Percentiles rank a stretch among this genome's conserved stretches.
phyloP scores from a whole-genome alignment of 2,113 vertebrate genomes.

The Phaethon lepturus region DNA sequence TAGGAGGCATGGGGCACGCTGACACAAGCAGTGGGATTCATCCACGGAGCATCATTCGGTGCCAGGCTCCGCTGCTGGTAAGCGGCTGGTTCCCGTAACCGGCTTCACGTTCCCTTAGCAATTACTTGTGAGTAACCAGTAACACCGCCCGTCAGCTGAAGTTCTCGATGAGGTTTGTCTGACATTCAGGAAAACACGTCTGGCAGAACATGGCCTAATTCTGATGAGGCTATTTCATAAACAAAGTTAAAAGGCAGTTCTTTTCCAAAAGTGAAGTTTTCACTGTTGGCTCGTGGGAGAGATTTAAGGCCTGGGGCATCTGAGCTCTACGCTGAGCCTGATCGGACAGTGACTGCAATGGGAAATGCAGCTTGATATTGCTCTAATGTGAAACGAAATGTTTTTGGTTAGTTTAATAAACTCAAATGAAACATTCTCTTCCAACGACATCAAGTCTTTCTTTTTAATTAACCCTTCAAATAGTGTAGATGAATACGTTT shows the following conservation, averaged over 20 bases:
- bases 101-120: not conserved
- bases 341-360: not conserved
- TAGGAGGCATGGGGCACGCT: fast-evolving
- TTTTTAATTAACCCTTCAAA: not conserved
- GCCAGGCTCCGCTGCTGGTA: not conserved
- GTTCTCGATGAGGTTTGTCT: not conserved
- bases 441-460: not conserved
- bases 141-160: not conserved
- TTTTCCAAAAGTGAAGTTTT: not conserved
- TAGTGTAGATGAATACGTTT: not conserved
- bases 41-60: fast-evolving
- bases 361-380: not conserved
- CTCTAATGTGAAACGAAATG: not conserved
- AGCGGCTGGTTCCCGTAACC: not conserved
- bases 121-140: slow-evolving; percentile 14
- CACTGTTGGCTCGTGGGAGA: not conserved
- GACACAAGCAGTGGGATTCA: not conserved
- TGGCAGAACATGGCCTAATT: not conserved
- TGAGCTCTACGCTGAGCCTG: not conserved
- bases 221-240: not conserved
- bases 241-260: not conserved
- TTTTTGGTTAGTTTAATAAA: not conserved
- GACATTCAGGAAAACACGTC: not conserved
- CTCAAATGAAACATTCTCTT: not conserved
- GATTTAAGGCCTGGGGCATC: not conserved